Evolutionary conservation across 1,140 invertebrate genomes (phyloP).

Genomic region (Sesamia nonagrioides): DNA sequence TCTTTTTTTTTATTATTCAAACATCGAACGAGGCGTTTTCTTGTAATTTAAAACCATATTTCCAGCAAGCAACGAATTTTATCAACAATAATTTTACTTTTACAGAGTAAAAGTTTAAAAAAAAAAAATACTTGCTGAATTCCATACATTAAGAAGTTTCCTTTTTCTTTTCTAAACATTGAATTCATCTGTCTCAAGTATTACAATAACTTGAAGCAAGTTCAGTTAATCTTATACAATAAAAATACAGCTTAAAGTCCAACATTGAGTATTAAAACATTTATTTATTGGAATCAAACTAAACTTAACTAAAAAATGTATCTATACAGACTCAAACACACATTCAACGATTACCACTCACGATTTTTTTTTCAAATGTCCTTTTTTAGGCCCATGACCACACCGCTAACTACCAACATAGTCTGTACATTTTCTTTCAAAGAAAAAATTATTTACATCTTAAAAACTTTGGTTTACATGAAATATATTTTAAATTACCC

Average conservation of each 20-base stretch:
- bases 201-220: neutral
- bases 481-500: constrained; percentile 71
- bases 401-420: constrained; percentile 48
- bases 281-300: neutral
- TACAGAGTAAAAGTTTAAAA: too few relatives aligned
- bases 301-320: neutral
- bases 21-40: too few relatives aligned
- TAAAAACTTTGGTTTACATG: constrained; percentile 61
- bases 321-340: constrained; percentile 25
- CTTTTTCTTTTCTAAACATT: neutral
- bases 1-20: too few relatives aligned
- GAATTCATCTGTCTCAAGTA: constrained; percentile 20
- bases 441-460: constrained; percentile 64
- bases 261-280: constrained; percentile 6
- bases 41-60: too few relatives aligned
- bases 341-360: constrained; percentile 3
- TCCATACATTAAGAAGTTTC: too few relatives aligned
- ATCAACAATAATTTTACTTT: too few relatives aligned
- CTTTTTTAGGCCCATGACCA: constrained; percentile 52
- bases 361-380: neutral
- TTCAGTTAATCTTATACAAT: neutral
- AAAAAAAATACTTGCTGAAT: too few relatives aligned
- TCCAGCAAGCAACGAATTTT: too few relatives aligned
- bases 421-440: constrained; percentile 58
- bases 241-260: constrained; percentile 5